phyloP scores from a whole-genome alignment of 2,113 vertebrate genomes.

The Athene noctua region DNA sequence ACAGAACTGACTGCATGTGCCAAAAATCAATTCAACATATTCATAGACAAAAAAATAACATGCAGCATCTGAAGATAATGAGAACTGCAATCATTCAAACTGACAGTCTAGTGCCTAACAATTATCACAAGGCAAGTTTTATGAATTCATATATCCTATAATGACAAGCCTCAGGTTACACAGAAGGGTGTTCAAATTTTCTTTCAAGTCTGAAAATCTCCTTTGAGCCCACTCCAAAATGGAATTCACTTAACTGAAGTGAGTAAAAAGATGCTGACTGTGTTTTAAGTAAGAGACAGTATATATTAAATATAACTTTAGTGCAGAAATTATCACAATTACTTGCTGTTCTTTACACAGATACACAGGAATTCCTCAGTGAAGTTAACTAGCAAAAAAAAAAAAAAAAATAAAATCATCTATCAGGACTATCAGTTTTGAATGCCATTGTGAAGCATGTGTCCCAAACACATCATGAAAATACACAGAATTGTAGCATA shows the following conservation, averaged over 20 bases:
- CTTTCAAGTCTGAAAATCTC: slow-evolving; percentile 26
- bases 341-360: neutral
- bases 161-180: slow-evolving; percentile 57
- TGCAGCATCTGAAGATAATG: slow-evolving; percentile 62
- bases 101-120: slow-evolving; percentile 64
- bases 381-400: neutral
- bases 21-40: slow-evolving; percentile 70
- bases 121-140: slow-evolving; percentile 63
- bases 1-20: slow-evolving; percentile 45
- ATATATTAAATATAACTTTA: too few relatives aligned
- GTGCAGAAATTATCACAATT: neutral
- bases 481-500: neutral
- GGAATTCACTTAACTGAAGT: neutral
- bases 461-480: neutral
- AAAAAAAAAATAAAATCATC: too few relatives aligned
- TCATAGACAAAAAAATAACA: slow-evolving; percentile 65
- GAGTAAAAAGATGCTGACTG: slow-evolving; percentile 21
- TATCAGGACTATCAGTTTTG: neutral
- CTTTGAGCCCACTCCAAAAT: slow-evolving; percentile 14
- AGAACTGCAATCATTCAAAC: slow-evolving; percentile 71
- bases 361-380: neutral
- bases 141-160: slow-evolving; percentile 54
- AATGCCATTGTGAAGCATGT: neutral
- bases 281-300: neutral
- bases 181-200: slow-evolving; percentile 28